A percentile compares a stretch with the other conserved stretches of the same genome.
These are phyloP conservation scores for Coremacera marginata DNA, from an alignment of 2,888 invertebrate species.

Conservation along the genomic window DNA sequence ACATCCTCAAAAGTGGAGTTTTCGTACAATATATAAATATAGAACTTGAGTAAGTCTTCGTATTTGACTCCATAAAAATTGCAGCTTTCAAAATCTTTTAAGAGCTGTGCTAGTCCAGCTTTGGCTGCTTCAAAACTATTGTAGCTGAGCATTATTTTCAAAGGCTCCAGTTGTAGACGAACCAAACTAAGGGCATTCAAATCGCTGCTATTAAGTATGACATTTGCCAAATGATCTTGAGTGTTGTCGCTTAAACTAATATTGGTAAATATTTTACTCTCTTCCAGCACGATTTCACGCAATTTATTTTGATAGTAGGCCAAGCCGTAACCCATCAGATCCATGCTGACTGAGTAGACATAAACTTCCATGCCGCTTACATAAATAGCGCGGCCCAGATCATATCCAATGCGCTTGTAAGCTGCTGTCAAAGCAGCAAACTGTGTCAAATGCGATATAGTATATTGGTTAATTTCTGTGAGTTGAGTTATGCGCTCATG, in stretches of 20 bases:
- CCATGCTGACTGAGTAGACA: conserved; percentile 64
- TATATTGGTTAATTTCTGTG: conserved; percentile 64
- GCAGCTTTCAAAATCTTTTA: conserved; percentile 52
- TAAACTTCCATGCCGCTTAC: conserved; percentile 68
- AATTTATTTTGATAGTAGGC: conserved; percentile 65
- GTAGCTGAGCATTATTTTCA: conserved; percentile 54
- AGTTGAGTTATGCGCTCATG: conserved; percentile 66
- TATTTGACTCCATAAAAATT: conserved; percentile 48
- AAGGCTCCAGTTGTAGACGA: conserved; percentile 61
- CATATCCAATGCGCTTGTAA: conserved; percentile 63
- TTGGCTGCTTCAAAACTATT: conserved; percentile 18
- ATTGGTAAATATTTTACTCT: conserved; percentile 50
- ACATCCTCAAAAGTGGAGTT: conserved; percentile 35
- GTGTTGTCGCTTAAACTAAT: neutral
- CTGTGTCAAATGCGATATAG: conserved; percentile 65
- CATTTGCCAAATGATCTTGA: conserved; percentile 55
- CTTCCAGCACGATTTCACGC: conserved; percentile 59
- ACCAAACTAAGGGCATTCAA: conserved; percentile 59
- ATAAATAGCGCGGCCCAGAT: conserved; percentile 61
- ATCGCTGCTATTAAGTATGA: conserved; percentile 58
- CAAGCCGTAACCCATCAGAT: conserved; percentile 66
- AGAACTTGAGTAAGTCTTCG: conserved; percentile 52
- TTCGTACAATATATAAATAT: conserved; percentile 70
- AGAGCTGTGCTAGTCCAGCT: conserved; percentile 45
- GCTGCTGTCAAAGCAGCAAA: conserved; percentile 63